Evolutionary conservation across 2,797 vertebrate genomes (phyloP).

Genomic region (Hoplostethus mediterraneus): DNA sequence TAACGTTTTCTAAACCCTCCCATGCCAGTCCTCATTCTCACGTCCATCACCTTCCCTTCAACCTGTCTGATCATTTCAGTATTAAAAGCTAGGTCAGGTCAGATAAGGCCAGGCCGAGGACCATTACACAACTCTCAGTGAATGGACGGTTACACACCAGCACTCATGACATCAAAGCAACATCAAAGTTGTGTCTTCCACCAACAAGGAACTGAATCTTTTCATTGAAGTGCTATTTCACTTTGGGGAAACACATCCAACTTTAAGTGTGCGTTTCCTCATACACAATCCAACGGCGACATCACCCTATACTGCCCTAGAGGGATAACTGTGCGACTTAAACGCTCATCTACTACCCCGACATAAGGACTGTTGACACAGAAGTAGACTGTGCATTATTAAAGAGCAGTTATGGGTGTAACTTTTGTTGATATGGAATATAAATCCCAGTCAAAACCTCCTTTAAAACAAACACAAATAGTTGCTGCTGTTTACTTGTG

Average conservation of each 20-base stretch:
- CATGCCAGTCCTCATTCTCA: conserved; percentile 1
- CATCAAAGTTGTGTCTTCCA: background rate
- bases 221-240: conserved; percentile 35
- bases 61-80: conserved; percentile 14
- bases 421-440: background rate
- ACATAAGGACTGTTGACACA: background rate
- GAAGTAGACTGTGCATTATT: background rate
- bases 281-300: background rate
- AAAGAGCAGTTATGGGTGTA: background rate
- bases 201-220: conserved; percentile 20
- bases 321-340: conserved; percentile 8
- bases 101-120: conserved; percentile 24
- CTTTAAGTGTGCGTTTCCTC: background rate
- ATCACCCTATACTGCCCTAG: conserved; percentile 9
- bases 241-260: background rate
- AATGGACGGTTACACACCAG: conserved; percentile 18
- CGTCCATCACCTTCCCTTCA: conserved; percentile 47
- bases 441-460: too few species aligned
- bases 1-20: background rate
- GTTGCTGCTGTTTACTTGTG: background rate
- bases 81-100: background rate
- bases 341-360: background rate
- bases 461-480: background rate
- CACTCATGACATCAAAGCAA: conserved; percentile 19
- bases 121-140: conserved; percentile 40